Percentiles rank a stretch among this genome's conserved stretches.
phyloP scores from a whole-genome alignment of 2,888 invertebrate genomes.

The Cancer borealis region DNA sequence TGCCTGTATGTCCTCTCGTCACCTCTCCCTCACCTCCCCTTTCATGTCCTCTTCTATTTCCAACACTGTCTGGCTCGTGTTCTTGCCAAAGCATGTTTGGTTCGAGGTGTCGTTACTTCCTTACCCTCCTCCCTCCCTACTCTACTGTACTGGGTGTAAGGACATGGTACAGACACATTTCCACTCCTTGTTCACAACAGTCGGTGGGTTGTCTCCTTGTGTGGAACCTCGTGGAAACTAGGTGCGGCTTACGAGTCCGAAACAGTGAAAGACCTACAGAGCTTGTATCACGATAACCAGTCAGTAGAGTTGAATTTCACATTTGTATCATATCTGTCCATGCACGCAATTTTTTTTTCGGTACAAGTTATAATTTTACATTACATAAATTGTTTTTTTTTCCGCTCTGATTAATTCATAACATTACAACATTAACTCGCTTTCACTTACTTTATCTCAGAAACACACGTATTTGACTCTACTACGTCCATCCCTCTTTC shows the following conservation, averaged over 20 bases:
- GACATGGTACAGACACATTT: background rate
- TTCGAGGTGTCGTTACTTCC: background rate
- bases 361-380: background rate
- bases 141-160: background rate
- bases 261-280: background rate
- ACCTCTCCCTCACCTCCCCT: background rate
- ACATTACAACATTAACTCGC: background rate
- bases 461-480: background rate
- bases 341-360: background rate
- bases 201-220: background rate
- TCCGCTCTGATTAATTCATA: background rate
- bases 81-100: background rate
- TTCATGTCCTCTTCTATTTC: background rate
- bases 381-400: background rate
- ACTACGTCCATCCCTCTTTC: background rate
- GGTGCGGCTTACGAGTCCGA: background rate
- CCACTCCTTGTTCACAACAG: conserved; percentile 24
- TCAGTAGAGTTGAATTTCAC: background rate
- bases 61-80: background rate
- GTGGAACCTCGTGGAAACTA: conserved; percentile 2
- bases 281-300: background rate
- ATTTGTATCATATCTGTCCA: background rate
- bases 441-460: background rate
- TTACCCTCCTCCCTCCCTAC: background rate
- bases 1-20: background rate